These are phyloP conservation scores for Drosophila atripex DNA, from an alignment of 2,888 invertebrate species.

Conservation along the genomic window DNA sequence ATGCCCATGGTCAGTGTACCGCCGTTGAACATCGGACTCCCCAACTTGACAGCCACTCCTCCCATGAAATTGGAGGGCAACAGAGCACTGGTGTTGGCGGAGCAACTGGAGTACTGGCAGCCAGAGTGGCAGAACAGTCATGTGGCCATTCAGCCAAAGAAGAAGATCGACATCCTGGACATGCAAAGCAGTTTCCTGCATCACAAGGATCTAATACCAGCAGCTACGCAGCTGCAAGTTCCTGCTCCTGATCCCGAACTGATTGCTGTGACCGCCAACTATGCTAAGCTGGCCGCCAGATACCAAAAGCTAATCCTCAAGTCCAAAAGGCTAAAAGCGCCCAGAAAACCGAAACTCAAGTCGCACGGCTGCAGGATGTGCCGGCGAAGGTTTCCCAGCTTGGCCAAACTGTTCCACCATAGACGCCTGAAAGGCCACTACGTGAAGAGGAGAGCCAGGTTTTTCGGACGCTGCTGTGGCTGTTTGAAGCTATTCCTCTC, in stretches of 20 bases:
- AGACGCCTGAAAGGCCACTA: conserved; percentile 57
- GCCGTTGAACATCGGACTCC: conserved; percentile 40
- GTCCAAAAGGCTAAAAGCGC: conserved; percentile 46
- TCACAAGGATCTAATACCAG: conserved; percentile 54
- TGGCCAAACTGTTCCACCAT: conserved; percentile 60
- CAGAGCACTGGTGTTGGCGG: conserved; percentile 7
- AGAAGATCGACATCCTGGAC: conserved; percentile 70
- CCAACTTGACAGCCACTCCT: conserved; percentile 19
- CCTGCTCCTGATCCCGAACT: conserved; percentile 21
- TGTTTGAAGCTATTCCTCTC: conserved; percentile 76
- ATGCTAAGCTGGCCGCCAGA: conserved; percentile 58
- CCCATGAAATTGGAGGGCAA: conserved; percentile 57
- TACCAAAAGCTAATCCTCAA: conserved; percentile 58
- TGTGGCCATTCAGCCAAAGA: conserved; percentile 38
- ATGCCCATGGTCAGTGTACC: conserved; percentile 79
- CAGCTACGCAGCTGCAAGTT: conserved; percentile 22
- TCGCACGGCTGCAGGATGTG: conserved; percentile 50
- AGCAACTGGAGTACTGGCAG: conserved; percentile 58
- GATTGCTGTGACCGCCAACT: conserved; percentile 28
- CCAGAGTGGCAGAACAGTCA: conserved; percentile 55
- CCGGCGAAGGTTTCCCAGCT: conserved; percentile 37
- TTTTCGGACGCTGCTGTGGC: conserved; percentile 67
- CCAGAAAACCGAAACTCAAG: background rate
- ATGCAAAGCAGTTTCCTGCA: conserved; percentile 76
- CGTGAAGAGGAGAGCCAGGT: conserved; percentile 40